Evolutionary conservation across 2,888 invertebrate genomes (phyloP), one percentile per base, ranked within the genome.

Genomic region (Diarsia mendica): DNA sequence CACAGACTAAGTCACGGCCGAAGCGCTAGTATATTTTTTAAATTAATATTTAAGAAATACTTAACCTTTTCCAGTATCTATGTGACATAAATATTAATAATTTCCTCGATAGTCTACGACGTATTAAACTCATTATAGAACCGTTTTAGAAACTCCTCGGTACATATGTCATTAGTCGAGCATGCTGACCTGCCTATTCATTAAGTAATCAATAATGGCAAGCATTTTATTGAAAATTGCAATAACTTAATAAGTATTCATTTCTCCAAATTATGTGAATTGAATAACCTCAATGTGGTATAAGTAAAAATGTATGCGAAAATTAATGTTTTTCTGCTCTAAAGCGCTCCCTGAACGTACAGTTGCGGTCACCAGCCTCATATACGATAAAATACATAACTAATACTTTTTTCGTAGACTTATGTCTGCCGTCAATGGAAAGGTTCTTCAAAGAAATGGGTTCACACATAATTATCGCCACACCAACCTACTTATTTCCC

Each of bases 201-300:
- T 79, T 66, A 65, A 46, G 72, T 61, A 68, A 75, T 82, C 65
- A 20, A 77, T 80, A 71, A 44, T 15, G 15, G n/a, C 44, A 44
- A 44, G n/a, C n/a, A 44, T n/a, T 63, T 3, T 44, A 63, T 39
- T 44, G 8, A 39, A 44, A 44, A 63, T 13, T 5, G 11, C 33
- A 33, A 20, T 20, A 20, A 11, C 6, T 11, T 28, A 28, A 15
- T 61, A 61, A n/a, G 61, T 39, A 20, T 61, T 39, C 1, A 61
- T 1, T 61, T n/a, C n/a, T n/a, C 44, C 13, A 44, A 63, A n/a
- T 11, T 28, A 55, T 28, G 58, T n/a, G n/a, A n/a, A 58, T 55
- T 55, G 55, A 55, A n/a, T 55, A 23, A 13, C 15, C 2, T 15
- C 2, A 23, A 58, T 28, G 58, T 0, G 15, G 28, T 13, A 58